phyloP scores from a whole-genome alignment of 2,113 vertebrate genomes.

The Ramphastos sulfuratus region DNA sequence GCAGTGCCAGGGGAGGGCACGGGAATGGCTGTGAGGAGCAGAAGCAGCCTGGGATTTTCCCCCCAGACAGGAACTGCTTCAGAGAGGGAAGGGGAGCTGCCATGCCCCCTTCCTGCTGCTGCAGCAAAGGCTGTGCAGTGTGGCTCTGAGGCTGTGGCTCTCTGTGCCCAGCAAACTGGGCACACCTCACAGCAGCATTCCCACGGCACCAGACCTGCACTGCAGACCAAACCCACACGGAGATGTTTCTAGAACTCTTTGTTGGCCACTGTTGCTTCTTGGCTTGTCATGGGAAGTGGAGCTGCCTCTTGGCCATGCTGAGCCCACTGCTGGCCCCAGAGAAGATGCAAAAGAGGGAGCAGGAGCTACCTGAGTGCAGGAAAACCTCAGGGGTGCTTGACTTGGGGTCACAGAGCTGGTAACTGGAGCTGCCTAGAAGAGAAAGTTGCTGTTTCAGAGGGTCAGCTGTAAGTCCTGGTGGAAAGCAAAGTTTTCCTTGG shows the following conservation, averaged over 20 bases:
- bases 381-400: not conserved
- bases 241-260: not conserved
- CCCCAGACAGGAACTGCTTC: not conserved
- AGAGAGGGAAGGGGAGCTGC: not conserved
- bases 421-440: not conserved
- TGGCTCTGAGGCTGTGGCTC: not conserved
- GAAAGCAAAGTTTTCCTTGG: not conserved
- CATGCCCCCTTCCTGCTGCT: not conserved
- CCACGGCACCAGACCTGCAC: too few relatives aligned
- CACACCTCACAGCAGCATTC: too few relatives aligned
- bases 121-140: not conserved
- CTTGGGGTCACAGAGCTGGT: not conserved
- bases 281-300: not conserved
- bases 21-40: not conserved
- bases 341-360: not conserved
- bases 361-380: not conserved
- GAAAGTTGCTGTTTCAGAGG: not conserved
- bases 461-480: not conserved
- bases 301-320: not conserved
- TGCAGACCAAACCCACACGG: not conserved
- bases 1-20: not conserved
- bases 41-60: too few relatives aligned
- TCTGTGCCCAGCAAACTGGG: too few relatives aligned
- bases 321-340: not conserved
- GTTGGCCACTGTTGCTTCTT: not conserved